Evolutionary conservation across 2,888 invertebrate species (phyloP).

Genomic region (Harpalus rufipes): DNA sequence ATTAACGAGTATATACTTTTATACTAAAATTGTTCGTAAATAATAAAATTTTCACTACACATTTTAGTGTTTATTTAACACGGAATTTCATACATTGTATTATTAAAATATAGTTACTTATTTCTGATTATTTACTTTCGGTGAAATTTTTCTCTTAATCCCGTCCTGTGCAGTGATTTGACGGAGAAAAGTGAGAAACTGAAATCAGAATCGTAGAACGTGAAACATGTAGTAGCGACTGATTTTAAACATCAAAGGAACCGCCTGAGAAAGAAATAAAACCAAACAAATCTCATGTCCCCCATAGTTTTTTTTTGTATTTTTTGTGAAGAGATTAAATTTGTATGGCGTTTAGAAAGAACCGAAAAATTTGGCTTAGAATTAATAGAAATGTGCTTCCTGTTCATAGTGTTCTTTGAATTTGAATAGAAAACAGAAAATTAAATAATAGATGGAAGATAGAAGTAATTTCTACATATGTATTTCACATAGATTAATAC

Average conservation of each 20-base stretch:
- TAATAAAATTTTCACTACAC: too few relatives aligned
- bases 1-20: too few relatives aligned
- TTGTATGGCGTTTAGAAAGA: constrained; percentile 32
- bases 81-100: too few relatives aligned
- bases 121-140: not conserved
- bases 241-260: not conserved
- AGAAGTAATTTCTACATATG: too few relatives aligned
- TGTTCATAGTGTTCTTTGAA: not conserved
- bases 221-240: not conserved
- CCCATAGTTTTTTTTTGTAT: not conserved
- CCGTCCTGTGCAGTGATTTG: not conserved
- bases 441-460: too few relatives aligned
- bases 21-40: too few relatives aligned
- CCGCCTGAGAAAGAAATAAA: not conserved
- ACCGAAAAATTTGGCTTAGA: not conserved
- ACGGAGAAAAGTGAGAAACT: constrained; percentile 1
- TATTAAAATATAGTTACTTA: too few relatives aligned
- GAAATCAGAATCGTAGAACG: constrained; percentile 2
- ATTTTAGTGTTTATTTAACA: too few relatives aligned
- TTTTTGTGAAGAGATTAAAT: constrained; percentile 6
- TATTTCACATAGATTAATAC: too few relatives aligned
- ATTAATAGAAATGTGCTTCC: constrained; percentile 11
- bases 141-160: not conserved
- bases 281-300: not conserved
- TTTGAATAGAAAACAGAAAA: not conserved